Conservation (phyloP, 2,888 invertebrate genomes). For the Endotricha flammealis region DNA sequence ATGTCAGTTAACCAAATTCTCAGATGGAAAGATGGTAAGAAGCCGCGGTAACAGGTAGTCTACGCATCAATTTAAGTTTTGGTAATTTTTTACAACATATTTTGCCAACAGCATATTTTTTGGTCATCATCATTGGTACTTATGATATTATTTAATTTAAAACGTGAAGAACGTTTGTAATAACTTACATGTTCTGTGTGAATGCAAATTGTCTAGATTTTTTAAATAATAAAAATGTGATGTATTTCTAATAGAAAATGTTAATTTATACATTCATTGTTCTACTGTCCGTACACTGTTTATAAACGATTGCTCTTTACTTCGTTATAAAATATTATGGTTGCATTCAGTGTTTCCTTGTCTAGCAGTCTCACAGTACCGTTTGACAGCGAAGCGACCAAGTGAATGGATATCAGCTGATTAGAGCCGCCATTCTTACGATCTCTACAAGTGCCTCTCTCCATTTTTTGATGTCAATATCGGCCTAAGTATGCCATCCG, state of each 20-base stretch:
- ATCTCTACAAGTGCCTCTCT: slow-evolving; percentile 41
- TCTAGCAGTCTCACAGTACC: slow-evolving; percentile 40
- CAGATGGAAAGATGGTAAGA: no score
- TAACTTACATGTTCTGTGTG: no score
- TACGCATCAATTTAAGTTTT: no score
- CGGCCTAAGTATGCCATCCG: slow-evolving; percentile 26
- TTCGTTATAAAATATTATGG: slow-evolving; percentile 43
- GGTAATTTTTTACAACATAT: no score
- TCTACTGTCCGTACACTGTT: slow-evolving; percentile 52
- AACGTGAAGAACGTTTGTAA: no score
- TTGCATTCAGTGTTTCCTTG: slow-evolving; percentile 41
- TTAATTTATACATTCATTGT: slow-evolving; percentile 29
- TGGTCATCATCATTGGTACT: no score
- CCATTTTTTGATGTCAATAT: slow-evolving; percentile 38
- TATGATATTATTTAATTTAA: no score
- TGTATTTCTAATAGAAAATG: slow-evolving; percentile 26
- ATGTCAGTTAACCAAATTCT: no score
- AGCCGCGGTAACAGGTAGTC: no score
- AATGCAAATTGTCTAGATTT: no score
- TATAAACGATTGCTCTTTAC: slow-evolving; percentile 57
- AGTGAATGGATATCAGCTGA: slow-evolving; percentile 40
- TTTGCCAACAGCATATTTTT: no score
- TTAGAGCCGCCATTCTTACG: slow-evolving; percentile 33
- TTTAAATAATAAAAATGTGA: no score
- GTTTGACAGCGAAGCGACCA: slow-evolving; percentile 27